Percentiles rank a stretch among this genome's conserved stretches.
Conservation (phyloP, 2,797 vertebrate genomes). For the Pogonophryne albipinna region DNA sequence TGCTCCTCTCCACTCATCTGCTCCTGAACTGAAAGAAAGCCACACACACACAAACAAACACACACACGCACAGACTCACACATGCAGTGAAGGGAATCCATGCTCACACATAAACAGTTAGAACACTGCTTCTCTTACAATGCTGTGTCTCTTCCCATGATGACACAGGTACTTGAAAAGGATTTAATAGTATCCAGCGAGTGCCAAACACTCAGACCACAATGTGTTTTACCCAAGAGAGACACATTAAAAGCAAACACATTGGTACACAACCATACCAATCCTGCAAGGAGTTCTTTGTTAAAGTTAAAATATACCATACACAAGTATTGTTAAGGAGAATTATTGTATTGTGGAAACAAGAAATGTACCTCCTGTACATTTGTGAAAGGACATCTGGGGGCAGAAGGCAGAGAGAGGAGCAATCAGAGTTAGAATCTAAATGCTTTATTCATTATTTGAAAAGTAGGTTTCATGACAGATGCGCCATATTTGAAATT, state of each 20-base stretch:
- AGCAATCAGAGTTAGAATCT: neutral
- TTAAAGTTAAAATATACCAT: constrained; percentile 33
- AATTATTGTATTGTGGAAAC: constrained; percentile 20
- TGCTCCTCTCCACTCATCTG: constrained; percentile 72
- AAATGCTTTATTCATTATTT: too few species aligned
- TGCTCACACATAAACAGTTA: constrained; percentile 14
- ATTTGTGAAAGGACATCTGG: constrained; percentile 3
- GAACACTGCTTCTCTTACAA: constrained; percentile 2
- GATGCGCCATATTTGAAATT: too few species aligned
- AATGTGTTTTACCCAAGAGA: constrained; percentile 43
- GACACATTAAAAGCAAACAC: constrained; percentile 34
- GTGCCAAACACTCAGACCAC: constrained; percentile 42
- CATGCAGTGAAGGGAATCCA: constrained; percentile 20
- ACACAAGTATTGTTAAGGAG: constrained; percentile 34
- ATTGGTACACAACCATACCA: constrained; percentile 8
- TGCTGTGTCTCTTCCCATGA: constrained; percentile 13
- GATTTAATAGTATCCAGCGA: constrained; percentile 50
- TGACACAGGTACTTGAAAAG: constrained; percentile 50
- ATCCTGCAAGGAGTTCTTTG: constrained; percentile 21
- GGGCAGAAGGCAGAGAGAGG: constrained; percentile 5
- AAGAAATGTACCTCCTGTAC: neutral
- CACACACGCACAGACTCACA: constrained; percentile 22
- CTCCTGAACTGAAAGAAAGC: constrained; percentile 65
- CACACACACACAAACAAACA: constrained; percentile 22
- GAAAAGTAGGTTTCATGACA: too few species aligned